Evolutionary conservation across 2,888 invertebrate genomes (phyloP).

Genomic region (Thelaira solivaga): DNA sequence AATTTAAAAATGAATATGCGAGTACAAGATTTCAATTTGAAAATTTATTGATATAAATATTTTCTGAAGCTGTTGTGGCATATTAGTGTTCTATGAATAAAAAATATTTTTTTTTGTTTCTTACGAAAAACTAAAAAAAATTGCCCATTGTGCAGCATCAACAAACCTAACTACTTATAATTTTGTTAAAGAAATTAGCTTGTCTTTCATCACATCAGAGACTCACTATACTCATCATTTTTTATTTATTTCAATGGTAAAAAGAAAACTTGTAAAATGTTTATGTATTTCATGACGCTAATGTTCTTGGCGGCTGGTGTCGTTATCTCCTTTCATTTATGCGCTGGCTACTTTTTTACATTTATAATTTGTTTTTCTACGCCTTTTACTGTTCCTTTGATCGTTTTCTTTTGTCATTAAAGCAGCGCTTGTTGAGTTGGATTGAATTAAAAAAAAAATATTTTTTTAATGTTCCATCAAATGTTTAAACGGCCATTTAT

Average conservation of each 20-base stretch:
- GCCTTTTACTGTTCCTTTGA: neutral
- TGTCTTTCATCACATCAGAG: neutral
- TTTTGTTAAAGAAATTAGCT: neutral
- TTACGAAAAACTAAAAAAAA: too few species aligned
- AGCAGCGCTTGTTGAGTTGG: conserved; percentile 11
- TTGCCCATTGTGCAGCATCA: too few species aligned
- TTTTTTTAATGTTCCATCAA: neutral
- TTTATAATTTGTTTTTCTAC: conserved; percentile 20
- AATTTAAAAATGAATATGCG: too few species aligned
- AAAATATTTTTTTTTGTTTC: too few species aligned
- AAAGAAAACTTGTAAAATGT: conserved; percentile 18
- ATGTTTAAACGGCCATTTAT: neutral
- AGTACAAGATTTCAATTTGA: too few species aligned
- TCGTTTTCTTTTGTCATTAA: conserved; percentile 26
- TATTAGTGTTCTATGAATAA: too few species aligned
- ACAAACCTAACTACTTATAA: neutral
- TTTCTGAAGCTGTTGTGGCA: too few species aligned
- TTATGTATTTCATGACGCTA: conserved; percentile 18
- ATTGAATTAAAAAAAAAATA: neutral
- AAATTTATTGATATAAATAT: too few species aligned
- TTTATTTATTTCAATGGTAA: neutral
- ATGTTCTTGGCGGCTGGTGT: conserved; percentile 13
- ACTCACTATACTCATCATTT: conserved; percentile 1
- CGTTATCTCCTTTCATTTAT: neutral
- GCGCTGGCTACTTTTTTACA: neutral